These are phyloP conservation scores for Iguana delicatissima DNA, from an alignment of 2,797 vertebrate species.

Conservation along the genomic window DNA sequence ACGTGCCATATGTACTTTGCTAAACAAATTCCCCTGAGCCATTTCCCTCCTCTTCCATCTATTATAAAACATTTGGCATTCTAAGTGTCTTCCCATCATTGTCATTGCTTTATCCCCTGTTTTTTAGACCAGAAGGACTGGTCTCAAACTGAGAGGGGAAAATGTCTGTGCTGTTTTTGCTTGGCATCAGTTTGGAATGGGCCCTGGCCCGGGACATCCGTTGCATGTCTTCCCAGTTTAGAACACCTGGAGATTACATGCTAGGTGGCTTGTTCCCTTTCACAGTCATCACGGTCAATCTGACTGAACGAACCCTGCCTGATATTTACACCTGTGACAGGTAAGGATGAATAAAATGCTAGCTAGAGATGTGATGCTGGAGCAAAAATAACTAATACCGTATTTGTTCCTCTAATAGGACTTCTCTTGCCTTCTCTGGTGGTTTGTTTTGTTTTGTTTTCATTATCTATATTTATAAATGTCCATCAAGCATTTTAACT, in stretches of 20 bases:
- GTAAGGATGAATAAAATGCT: conserved; percentile 51
- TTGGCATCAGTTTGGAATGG: accelerated
- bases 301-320: conserved; percentile 26
- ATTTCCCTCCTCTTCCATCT: background rate
- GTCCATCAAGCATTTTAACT: background rate
- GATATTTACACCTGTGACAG: conserved; percentile 47
- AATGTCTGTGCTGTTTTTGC: background rate
- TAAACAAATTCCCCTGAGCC: conserved; percentile 64
- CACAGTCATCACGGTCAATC: background rate
- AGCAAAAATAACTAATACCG: background rate
- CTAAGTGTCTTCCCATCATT: accelerated
- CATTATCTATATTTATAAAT: background rate
- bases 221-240: conserved; percentile 73
- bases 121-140: background rate
- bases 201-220: background rate
- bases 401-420: background rate
- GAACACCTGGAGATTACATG: conserved; percentile 69
- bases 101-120: background rate
- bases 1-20: conserved; percentile 39
- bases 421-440: background rate
- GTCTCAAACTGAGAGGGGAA: accelerated
- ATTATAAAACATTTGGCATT: background rate
- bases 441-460: background rate
- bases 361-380: background rate
- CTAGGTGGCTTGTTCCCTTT: conserved; percentile 81